Evolutionary conservation across 1,140 invertebrate genomes (phyloP).

Genomic region (Neodiprion virginianus): DNA sequence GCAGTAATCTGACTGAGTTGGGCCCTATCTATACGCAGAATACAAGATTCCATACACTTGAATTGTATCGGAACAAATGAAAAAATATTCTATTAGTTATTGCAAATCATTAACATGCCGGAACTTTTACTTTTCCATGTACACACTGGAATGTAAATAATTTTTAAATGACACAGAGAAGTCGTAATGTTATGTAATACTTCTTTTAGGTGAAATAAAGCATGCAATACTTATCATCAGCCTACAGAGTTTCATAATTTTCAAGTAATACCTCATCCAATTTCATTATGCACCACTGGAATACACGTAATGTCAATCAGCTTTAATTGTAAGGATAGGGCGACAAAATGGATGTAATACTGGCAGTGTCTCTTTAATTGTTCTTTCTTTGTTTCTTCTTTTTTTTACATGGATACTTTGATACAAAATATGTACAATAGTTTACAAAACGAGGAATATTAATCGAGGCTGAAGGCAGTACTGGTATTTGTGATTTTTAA

Average conservation of each 20-base stretch:
- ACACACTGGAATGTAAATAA: slow-evolving; percentile 15
- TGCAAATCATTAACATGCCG: slow-evolving; percentile 10
- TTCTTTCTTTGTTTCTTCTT: slow-evolving; percentile 23
- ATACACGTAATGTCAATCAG: too few relatives aligned
- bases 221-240: too few relatives aligned
- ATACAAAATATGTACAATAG: slow-evolving; percentile 60
- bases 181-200: too few relatives aligned
- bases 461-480: slow-evolving; percentile 61
- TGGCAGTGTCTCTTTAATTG: slow-evolving; percentile 46
- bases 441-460: slow-evolving; percentile 44
- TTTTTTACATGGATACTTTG: slow-evolving; percentile 46
- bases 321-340: not conserved
- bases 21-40: too few relatives aligned
- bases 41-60: too few relatives aligned
- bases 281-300: too few relatives aligned
- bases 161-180: too few relatives aligned
- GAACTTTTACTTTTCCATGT: slow-evolving; percentile 12
- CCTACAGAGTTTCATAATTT: too few relatives aligned
- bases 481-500: slow-evolving; percentile 55
- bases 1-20: too few relatives aligned
- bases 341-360: slow-evolving; percentile 16
- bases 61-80: not conserved
- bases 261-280: too few relatives aligned
- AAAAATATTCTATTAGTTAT: not conserved
- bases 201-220: too few relatives aligned